Conservation (phyloP, 2,888 invertebrate species). For the Rutpela maculata region DNA sequence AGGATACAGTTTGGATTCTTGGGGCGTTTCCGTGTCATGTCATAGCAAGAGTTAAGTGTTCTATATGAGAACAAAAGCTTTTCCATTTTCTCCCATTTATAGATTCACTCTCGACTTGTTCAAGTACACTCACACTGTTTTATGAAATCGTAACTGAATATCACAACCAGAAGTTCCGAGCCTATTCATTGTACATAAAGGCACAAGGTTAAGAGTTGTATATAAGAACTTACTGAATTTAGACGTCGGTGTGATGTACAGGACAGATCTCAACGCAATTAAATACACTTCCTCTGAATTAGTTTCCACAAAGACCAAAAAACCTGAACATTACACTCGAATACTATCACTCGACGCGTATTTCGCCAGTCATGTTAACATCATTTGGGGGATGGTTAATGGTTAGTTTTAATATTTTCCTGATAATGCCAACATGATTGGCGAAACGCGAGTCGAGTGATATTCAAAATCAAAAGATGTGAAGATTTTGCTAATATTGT, state of each 20-base stretch:
- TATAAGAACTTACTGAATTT: constrained; percentile 3
- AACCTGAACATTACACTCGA: too few species aligned
- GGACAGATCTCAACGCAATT: neutral
- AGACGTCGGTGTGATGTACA: neutral
- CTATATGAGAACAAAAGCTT: constrained; percentile 38
- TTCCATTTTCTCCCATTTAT: constrained; percentile 38
- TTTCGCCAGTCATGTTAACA: too few species aligned
- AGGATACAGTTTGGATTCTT: constrained; percentile 3
- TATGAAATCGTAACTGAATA: constrained; percentile 30
- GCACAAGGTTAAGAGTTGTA: constrained; percentile 18
- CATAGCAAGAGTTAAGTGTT: constrained; percentile 34
- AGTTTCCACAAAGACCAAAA: too few species aligned
- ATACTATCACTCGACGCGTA: too few species aligned
- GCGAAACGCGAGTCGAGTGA: too few species aligned
- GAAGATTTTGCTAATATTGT: too few species aligned
- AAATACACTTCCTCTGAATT: too few species aligned
- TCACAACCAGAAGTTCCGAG: constrained; percentile 3
- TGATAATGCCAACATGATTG: too few species aligned
- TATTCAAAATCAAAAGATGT: too few species aligned
- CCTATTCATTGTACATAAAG: constrained; percentile 17
- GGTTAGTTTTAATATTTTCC: too few species aligned
- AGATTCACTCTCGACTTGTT: constrained; percentile 27
- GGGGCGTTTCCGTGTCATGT: constrained; percentile 28
- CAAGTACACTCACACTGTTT: constrained; percentile 28
- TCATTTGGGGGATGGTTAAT: too few species aligned